Conservation (phyloP, 2,113 vertebrate genomes). For the Microcebus tavaratra region DNA sequence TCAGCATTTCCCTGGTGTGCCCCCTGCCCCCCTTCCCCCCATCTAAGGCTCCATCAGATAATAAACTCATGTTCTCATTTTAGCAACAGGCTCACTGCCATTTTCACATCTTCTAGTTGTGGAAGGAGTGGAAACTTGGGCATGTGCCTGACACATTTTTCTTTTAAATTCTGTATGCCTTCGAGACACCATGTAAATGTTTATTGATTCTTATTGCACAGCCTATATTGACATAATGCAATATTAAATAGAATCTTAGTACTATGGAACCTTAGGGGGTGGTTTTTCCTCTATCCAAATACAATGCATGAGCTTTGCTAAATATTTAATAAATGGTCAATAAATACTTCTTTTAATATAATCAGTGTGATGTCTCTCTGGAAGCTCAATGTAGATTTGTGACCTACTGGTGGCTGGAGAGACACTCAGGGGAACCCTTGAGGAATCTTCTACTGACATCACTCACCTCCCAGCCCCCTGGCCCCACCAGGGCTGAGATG, state of each 20-base stretch:
- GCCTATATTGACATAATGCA: conserved; percentile 36
- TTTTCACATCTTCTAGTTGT: neutral
- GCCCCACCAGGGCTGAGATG: neutral
- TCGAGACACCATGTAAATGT: conserved; percentile 22
- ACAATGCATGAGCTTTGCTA: conserved; percentile 31
- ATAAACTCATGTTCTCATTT: neutral
- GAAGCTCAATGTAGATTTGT: neutral
- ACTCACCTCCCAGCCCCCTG: neutral
- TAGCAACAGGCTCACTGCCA: neutral
- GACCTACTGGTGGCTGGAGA: neutral
- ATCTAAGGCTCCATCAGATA: neutral
- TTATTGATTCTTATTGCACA: conserved; percentile 32
- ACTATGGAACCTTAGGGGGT: neutral
- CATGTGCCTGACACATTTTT: neutral
- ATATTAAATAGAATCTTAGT: conserved; percentile 56
- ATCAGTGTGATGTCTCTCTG: neutral
- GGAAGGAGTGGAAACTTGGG: neutral
- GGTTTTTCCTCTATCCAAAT: neutral
- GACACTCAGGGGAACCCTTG: neutral
- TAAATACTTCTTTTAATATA: conserved; percentile 47
- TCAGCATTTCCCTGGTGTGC: neutral
- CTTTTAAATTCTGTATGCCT: neutral
- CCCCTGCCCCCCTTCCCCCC: neutral
- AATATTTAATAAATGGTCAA: conserved; percentile 56
- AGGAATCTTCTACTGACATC: neutral